Conservation (phyloP, 92 coral and sea anemone species). For the Scolanthus callimorphus region DNA sequence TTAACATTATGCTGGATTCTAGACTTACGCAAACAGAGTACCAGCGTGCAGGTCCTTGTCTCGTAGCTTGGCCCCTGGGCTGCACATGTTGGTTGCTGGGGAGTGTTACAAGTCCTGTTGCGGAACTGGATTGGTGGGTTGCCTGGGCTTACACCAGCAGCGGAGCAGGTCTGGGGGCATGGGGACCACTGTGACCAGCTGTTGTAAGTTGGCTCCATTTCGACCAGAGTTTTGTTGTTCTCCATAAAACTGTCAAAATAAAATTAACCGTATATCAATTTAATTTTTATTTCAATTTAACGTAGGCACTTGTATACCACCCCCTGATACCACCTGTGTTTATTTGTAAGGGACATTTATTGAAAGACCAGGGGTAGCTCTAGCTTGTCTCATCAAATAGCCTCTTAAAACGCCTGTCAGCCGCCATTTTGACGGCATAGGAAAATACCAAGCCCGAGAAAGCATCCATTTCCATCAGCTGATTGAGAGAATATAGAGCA, state of each 20-base stretch:
- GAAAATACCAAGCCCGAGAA: too few relatives aligned
- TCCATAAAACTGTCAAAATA: slow-evolving; percentile 13
- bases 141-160: neutral
- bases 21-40: slow-evolving; percentile 27
- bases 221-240: slow-evolving; percentile 22
- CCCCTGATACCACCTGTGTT: too few relatives aligned
- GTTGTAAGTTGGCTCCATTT: slow-evolving; percentile 4
- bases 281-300: too few relatives aligned
- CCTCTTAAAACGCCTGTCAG: too few relatives aligned
- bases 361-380: too few relatives aligned
- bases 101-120: slow-evolving; percentile 5
- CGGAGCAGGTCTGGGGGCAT: slow-evolving; percentile 36
- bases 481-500: too few relatives aligned
- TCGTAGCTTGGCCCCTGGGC: slow-evolving; percentile 11
- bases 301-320: too few relatives aligned
- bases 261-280: too few relatives aligned
- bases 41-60: slow-evolving; percentile 16
- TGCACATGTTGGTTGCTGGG: neutral
- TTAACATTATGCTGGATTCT: neutral
- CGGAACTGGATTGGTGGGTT: slow-evolving; percentile 21
- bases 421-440: too few relatives aligned
- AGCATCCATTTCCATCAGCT: too few relatives aligned
- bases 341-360: too few relatives aligned
- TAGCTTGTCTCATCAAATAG: too few relatives aligned
- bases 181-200: slow-evolving; percentile 31